Evolutionary conservation across 2,888 invertebrate species (phyloP).

Genomic region (Panzeria rudis): DNA sequence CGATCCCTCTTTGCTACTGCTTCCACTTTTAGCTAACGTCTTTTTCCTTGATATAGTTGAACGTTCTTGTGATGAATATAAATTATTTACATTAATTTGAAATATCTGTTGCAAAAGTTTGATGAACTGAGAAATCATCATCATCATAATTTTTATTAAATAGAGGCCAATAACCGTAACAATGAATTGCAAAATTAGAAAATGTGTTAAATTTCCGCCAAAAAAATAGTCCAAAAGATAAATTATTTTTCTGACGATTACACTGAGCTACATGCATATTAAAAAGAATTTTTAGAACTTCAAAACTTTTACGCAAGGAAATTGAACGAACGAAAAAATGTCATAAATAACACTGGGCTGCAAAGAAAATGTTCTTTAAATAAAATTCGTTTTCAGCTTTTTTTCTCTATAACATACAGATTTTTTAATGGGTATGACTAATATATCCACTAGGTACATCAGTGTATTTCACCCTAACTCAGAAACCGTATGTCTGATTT

Average conservation of each 20-base stretch:
- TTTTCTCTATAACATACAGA: too few species aligned
- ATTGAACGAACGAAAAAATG: too few species aligned
- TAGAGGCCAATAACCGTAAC: slow-evolving; percentile 64
- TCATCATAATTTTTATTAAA: slow-evolving; percentile 37
- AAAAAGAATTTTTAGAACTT: too few species aligned
- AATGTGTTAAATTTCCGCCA: slow-evolving; percentile 38
- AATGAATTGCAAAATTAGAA: slow-evolving; percentile 6
- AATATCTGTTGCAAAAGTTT: slow-evolving; percentile 58
- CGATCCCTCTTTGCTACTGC: neutral
- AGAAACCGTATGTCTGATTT: too few species aligned
- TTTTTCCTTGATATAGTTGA: slow-evolving; percentile 7
- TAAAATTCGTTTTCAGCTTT: too few species aligned
- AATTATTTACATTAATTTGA: slow-evolving; percentile 54
- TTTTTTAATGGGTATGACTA: too few species aligned
- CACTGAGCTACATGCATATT: neutral
- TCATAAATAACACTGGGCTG: too few species aligned
- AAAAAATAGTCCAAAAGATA: neutral
- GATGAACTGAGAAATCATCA: slow-evolving; percentile 45
- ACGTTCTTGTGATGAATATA: slow-evolving; percentile 40
- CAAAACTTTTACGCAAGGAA: too few species aligned
- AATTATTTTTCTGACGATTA: neutral
- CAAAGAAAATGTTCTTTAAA: too few species aligned
- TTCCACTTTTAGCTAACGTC: neutral
- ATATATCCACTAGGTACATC: too few species aligned
- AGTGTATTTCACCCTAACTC: too few species aligned